phyloP scores from a whole-genome alignment of 1,140 invertebrate genomes.

The Uloborus diversus region DNA sequence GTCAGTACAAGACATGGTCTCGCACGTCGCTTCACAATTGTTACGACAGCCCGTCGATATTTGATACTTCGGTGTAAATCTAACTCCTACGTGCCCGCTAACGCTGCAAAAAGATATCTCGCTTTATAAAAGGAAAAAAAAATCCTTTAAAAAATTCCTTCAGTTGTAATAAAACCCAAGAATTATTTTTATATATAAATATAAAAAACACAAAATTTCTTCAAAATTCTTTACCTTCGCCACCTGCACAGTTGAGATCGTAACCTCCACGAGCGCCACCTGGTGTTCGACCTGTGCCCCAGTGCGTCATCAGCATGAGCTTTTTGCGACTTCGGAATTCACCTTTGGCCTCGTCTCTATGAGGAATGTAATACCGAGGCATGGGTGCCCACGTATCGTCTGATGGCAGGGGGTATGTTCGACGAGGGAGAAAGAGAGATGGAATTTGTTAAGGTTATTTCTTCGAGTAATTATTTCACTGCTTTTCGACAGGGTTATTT shows the following conservation, averaged over 20 bases:
- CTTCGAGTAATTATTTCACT: too few relatives aligned
- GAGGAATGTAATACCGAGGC: constrained; percentile 20
- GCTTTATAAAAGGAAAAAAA: neutral
- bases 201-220: neutral
- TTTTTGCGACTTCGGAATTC: constrained; percentile 25
- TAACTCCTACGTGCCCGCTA: neutral
- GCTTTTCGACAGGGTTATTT: too few relatives aligned
- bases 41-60: neutral
- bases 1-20: too few relatives aligned
- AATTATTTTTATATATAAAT: neutral
- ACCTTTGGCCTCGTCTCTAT: constrained; percentile 13
- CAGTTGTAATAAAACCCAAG: constrained; percentile 4
- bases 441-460: too few relatives aligned
- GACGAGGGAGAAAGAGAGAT: too few relatives aligned
- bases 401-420: neutral
- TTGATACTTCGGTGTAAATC: neutral
- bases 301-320: constrained; percentile 27
- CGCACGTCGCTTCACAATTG: too few relatives aligned
- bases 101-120: neutral
- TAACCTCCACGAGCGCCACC: constrained; percentile 17
- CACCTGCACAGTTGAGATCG: constrained; percentile 21
- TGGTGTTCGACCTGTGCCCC: constrained; percentile 39
- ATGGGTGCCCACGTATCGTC: neutral
- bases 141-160: neutral
- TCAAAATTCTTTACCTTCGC: constrained; percentile 25